Conservation (phyloP, 2,113 vertebrate species). For the Anthoscopus minutus region DNA sequence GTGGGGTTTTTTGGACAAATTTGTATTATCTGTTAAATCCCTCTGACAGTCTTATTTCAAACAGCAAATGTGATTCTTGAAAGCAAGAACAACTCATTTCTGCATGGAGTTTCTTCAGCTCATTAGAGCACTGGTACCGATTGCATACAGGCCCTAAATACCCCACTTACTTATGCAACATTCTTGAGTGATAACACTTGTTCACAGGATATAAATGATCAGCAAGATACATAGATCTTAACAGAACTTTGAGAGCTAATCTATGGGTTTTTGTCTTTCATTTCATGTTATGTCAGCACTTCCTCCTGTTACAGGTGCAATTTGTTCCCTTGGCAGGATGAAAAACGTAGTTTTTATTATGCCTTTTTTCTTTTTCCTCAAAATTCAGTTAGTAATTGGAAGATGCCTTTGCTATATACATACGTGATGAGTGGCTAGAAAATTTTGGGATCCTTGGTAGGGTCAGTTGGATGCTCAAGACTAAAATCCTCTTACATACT, state of each 20-base stretch:
- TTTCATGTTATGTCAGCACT: not conserved
- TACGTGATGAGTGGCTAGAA: not conserved
- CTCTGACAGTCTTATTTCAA: not conserved
- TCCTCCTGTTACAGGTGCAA: not conserved
- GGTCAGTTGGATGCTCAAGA: not conserved
- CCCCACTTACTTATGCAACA: not conserved
- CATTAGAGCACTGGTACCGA: accelerated
- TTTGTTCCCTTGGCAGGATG: not conserved
- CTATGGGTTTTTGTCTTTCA: not conserved
- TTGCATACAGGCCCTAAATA: not conserved
- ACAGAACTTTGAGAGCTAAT: not conserved
- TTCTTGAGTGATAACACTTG: not conserved
- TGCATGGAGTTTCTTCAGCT: not conserved
- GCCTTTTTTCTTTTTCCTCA: not conserved
- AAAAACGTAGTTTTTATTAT: not conserved
- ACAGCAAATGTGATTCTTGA: not conserved
- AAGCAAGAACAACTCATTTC: not conserved
- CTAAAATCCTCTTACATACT: not conserved
- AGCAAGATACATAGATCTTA: accelerated
- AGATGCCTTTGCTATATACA: not conserved
- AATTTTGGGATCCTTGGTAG: not conserved
- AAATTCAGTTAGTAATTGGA: not conserved
- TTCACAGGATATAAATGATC: not conserved
- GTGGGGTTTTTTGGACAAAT: accelerated
- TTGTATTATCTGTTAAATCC: not conserved